Base-by-base conservation (phyloP, 2,888 invertebrate genomes). In the Mimumesa dahlbomi region DNA sequence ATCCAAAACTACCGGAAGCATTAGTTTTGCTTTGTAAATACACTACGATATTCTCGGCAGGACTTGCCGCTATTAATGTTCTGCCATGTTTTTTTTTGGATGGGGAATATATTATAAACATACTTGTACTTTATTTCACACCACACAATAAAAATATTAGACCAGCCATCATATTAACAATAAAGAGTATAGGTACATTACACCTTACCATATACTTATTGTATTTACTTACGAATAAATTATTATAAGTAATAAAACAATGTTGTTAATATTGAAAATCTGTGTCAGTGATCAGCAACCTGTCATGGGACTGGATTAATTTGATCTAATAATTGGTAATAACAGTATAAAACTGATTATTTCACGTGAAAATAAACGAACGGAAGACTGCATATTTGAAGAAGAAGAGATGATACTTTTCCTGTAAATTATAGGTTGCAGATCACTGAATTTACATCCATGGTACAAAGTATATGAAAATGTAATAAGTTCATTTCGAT, bases 41-140 rank as follows among this genome's bases (percentile, higher is more conserved):
- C 89, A 91, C 96, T 82, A 94, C 94, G 72, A 94, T 95, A 75
- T 96, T 96, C 90, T 98, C 98, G 11, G 93, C 96, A 82, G 98
- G 98, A 0, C 91, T 98, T 82, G 98, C 95, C 7, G 91, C 98
- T 74, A 90, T 98, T 22, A 99, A 99, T 91, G 93, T 97, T 5
- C 93, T 98, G 65, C 98, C 98, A 0, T 97, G 98, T 88, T 95
- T 96, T 87, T 96, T 95, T 70, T 94, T 98, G 86, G 98, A 99
- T 89, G 98, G 98, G 0, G 96, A 98, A 86, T 94, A 95, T 88
- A 97, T 98, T 81, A 92, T 94, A 45, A 93, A 93, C 83, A 92
- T 93, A 71, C 89, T 96, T 50, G 92, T 93, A 67, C 92, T 93
- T 87, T 90, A 92, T 75, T 89, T 90, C 22, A 86, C 85, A 61